These are phyloP conservation scores for Desmophyllum pertusum DNA, from an alignment of 92 coral and sea anemone genomes.

Conservation along the genomic window DNA sequence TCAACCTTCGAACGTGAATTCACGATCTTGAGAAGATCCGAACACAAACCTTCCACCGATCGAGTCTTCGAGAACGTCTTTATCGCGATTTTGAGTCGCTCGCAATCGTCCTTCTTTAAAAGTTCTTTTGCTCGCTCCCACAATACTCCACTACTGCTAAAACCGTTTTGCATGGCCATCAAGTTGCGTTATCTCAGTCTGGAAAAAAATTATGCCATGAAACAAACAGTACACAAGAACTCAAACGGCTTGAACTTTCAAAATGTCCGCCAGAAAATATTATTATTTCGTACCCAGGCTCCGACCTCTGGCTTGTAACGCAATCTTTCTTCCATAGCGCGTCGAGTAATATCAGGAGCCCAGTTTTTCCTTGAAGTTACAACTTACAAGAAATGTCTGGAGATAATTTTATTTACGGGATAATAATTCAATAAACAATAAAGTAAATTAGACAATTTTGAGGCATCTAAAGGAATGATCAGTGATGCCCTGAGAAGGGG, in stretches of 20 bases:
- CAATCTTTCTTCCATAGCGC: background rate
- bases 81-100: constrained; percentile 46
- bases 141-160: background rate
- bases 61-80: constrained; percentile 56
- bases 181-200: background rate
- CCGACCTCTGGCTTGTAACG: background rate
- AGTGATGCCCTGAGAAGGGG: no score
- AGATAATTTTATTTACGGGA: no score
- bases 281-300: constrained; percentile 23
- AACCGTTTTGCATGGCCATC: constrained; percentile 2
- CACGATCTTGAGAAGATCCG: constrained; percentile 49
- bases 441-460: no score
- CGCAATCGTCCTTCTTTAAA: constrained; percentile 44
- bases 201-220: background rate
- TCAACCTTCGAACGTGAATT: constrained; percentile 52
- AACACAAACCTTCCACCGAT: constrained; percentile 53
- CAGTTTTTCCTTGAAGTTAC: no score
- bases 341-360: no score
- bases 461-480: no score
- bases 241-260: constrained; percentile 19
- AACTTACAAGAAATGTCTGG: no score
- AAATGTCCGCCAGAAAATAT: constrained; percentile 15
- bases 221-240: background rate
- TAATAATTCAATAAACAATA: no score
- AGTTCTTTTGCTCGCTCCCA: constrained; percentile 49